Evolutionary conservation across 1,140 invertebrate species (phyloP), one percentile per base, ranked within the genome.

Genomic region (Nautilus pompilius): DNA sequence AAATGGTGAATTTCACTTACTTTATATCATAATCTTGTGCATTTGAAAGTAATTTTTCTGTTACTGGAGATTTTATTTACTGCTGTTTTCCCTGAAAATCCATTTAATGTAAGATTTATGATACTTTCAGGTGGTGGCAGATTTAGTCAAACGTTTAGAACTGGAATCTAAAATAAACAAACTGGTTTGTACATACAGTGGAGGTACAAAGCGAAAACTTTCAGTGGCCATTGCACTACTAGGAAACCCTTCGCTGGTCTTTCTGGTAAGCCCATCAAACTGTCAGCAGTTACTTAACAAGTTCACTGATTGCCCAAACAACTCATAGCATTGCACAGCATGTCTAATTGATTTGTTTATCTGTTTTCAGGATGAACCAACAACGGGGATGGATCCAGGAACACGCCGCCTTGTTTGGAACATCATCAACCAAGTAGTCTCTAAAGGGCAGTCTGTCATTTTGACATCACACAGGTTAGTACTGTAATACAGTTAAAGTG

Each of bases 341-440:
- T n/a, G n/a, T n/a, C n/a, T n/a, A n/a, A n/a, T n/a, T n/a, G n/a
- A n/a, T n/a, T 22, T 22, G 17, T 58, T 49, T 32, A 26, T 29
- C 53, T 33, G 49, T 49, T 63, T 67, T 10, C 58, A 81, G 80
- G 84, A 85, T 75, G 84, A 85, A 66, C 83, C 84, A n/a, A 84
- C 84, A n/a, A 81, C 80, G 30, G 84, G 83, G 0, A 83, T 85
- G 81, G 84, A 85, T 70, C 82, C 83, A 8, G 75, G 64, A 10
- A 80, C 81, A 15, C 73, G 82, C 55, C 66, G 82, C 26, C 63
- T 80, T 20, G 78, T 82, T 4, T 85, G 83, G 83, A 77, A 81
- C 22, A 75, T 71, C 63, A 76, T 85, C 51, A 51, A 59, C 10
- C 30, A 60, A 26, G 71, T 71, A 26, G 63, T 71, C 1, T 65